These are phyloP conservation scores for Campoletis sonorensis DNA, from an alignment of 1,140 invertebrate species.

Conservation along the genomic window DNA sequence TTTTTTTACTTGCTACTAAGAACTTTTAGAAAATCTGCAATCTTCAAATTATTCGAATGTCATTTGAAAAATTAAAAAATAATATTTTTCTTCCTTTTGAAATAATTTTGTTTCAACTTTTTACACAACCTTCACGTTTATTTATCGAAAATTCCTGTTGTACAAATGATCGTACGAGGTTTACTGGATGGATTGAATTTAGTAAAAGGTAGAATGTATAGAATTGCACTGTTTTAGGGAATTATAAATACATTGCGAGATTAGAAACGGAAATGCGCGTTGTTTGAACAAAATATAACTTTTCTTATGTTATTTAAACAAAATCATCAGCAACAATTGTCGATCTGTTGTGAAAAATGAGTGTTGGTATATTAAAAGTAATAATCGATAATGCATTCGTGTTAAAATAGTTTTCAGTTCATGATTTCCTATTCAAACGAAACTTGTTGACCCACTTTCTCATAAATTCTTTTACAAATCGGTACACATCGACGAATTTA, in stretches of 20 bases:
- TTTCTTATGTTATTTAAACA: no score
- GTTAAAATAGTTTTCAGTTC: no score
- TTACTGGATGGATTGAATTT: background rate
- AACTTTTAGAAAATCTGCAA: no score
- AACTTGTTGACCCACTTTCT: background rate
- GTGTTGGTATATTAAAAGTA: no score
- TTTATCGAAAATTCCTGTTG: background rate
- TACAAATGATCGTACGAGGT: background rate
- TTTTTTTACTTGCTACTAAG: no score
- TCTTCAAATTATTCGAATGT: no score
- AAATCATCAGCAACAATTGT: no score
- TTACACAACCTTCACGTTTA: background rate
- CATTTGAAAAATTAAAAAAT: no score
- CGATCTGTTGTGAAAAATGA: no score
- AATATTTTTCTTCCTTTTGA: background rate
- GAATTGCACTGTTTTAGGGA: background rate
- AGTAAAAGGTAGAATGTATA: background rate
- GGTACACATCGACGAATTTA: background rate
- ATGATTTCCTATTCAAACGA: no score
- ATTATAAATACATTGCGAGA: background rate
- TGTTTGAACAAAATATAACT: background rate
- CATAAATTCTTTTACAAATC: background rate
- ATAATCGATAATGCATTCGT: no score
- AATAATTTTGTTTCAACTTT: background rate
- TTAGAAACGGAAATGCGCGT: background rate